Evolutionary conservation across 2,113 vertebrate species (phyloP), one percentile per base, ranked within the genome.

Genomic region (Danio rerio): DNA sequence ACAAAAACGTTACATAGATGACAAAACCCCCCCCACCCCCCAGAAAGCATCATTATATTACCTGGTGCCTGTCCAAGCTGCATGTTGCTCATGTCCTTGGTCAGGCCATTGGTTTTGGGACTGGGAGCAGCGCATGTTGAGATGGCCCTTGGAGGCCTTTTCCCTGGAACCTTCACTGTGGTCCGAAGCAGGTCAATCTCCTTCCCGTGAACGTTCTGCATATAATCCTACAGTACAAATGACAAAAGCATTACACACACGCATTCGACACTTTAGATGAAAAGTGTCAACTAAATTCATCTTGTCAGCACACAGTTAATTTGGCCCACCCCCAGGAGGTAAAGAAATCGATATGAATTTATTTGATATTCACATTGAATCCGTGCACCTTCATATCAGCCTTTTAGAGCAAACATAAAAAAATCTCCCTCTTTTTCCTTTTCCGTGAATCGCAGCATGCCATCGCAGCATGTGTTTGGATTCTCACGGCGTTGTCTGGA

Each of bases 191-290:
- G 92, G 86, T 99, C 97, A 0, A 99, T 96, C 91, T 99, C 97
- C 61, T 99, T 99, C 2, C 98, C 98, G 0, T 99, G 97, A 50
- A 98, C 95, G 0, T 99, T 99, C 93, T 99, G 98, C 98, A 99
- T 99, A 86, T 99, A 99, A 88, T 99, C 98, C 97, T 99, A 90
- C 16, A 80, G 13, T 31, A 72, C 15, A 42, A 65, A 12, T 12
- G 56, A 45, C 13, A 69, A 61, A 62, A 52, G 3, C 20, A 68
- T 53, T 21, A 78, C 40, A 13, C 31, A 15, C 45, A 9, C 8
- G 49, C 8, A 74, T 7, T 12, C 15, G 58, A 63, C 59, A 78
- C 43, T 50, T 50, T n/a, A 47, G 18, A 63, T 78, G 47, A 78
- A 63, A 78, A 49, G 75, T 78, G 75, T 63, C 55, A 7, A 49